Base-by-base conservation (phyloP, 2,113 vertebrate genomes). In the Bos indicus region DNA sequence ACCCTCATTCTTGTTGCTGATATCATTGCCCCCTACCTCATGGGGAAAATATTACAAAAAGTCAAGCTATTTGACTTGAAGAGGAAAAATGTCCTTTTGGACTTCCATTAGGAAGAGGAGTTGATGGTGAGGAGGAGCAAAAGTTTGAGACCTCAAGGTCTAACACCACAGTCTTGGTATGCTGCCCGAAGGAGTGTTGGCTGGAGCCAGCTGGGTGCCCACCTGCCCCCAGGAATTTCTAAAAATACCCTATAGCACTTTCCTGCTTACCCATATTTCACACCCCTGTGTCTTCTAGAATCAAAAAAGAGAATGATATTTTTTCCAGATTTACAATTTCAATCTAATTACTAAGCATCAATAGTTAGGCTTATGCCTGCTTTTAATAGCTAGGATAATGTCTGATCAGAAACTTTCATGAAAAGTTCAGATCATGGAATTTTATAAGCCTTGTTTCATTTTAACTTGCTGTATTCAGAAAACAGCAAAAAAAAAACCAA, bases 161-260 rank as follows among this genome's bases (percentile, higher is more conserved):
- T 25, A 30, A 19, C 13, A 43, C 21, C 48, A 2, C 43, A 30
- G 6, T 1, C 5, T 84, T 33, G 59, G 15, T 23, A 4, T 4
- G 2, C 10, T 78, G 28, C 36, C 6, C 48, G 1, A 3, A 21
- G 33, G 4, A 36, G 13, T 25, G 36, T 11, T 57, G 17, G 15
- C 23, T n/a, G 2, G 11, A 54, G 16, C 23, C 0, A 15, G 5
- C 8, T 46, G 17, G 56, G 16, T 84, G 3, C 0, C 3, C 13
- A 59, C 26, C 8, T 30, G 3, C 7, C 64, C 25, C 11, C 9
- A 15, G 40, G 7, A 82, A 12, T 15, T 94, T 91, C 57, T 7
- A 86, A 21, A 46, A 67, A 64, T 54, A 19, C 16, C 6, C 46
- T 28, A 6, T 2, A 59, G 28, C 7, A 90, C 6, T 81, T 54